These are phyloP conservation scores for Microplitis mediator DNA, from an alignment of 1,140 invertebrate genomes.

Conservation along the genomic window DNA sequence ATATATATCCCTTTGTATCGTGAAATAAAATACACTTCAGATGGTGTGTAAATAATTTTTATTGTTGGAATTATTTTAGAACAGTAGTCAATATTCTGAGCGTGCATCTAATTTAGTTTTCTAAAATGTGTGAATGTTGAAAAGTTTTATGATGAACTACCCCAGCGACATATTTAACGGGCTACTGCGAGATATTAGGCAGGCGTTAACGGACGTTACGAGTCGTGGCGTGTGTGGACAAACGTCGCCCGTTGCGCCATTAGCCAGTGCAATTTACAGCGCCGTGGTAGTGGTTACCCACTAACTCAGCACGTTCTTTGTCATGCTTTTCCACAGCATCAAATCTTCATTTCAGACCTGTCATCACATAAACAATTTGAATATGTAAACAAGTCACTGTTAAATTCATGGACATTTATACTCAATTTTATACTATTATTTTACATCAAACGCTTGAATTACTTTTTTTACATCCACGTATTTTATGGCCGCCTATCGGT, in stretches of 20 bases:
- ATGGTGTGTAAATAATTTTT: no score
- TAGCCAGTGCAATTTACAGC: conserved; percentile 37
- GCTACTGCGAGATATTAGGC: conserved; percentile 48
- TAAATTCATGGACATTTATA: not conserved
- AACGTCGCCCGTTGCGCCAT: conserved; percentile 40
- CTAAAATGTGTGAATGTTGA: conserved; percentile 11
- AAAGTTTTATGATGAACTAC: conserved; percentile 45
- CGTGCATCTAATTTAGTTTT: not conserved
- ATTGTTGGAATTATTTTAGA: no score
- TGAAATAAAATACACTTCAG: no score
- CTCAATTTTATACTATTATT: not conserved
- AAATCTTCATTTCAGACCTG: conserved; percentile 5
- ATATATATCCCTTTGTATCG: no score
- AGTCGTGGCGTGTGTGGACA: conserved; percentile 40
- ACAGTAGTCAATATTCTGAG: no score
- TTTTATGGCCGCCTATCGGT: no score
- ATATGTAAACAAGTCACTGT: conserved; percentile 5
- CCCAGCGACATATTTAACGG: conserved; percentile 49
- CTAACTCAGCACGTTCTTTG: conserved; percentile 13
- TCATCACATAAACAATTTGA: not conserved
- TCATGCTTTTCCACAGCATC: conserved; percentile 15
- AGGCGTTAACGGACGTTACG: conserved; percentile 45
- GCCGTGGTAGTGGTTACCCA: conserved; percentile 31
- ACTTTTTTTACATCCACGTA: no score
- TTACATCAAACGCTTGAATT: not conserved